A percentile compares a stretch with the other conserved stretches of the same genome.
Evolutionary conservation across 1,140 invertebrate species (phyloP).

Genomic region (Drosophila melanogaster): Release_6_plus_ISO1_MT NC_004354.4:4180501-4181000

Average conservation of each 20-base stretch:
- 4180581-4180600: conserved; percentile 4
- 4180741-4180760: conserved; percentile 37
- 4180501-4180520: no score
- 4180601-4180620: conserved; percentile 2
- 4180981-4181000: background rate
- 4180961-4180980: conserved; percentile 40
- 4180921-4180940: conserved; percentile 83
- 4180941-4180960: conserved; percentile 78
- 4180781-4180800: conserved; percentile 28
- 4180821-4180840: background rate
- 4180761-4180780: conserved; percentile 35
- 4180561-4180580: background rate
- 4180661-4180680: background rate
- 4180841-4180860: background rate
- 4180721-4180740: conserved; percentile 21
- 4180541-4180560: background rate
- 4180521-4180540: no score
- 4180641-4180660: background rate
- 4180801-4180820: conserved; percentile 38
- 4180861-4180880: background rate
- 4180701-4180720: conserved; percentile 70
- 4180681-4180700: conserved; percentile 57
- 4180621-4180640: background rate
- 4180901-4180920: conserved; percentile 83
- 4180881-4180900: conserved; percentile 44